A percentile compares a stretch with the other conserved stretches of the same genome.
Conservation (phyloP, 2,888 invertebrate species). For the Odontocolon sp. region DNA sequence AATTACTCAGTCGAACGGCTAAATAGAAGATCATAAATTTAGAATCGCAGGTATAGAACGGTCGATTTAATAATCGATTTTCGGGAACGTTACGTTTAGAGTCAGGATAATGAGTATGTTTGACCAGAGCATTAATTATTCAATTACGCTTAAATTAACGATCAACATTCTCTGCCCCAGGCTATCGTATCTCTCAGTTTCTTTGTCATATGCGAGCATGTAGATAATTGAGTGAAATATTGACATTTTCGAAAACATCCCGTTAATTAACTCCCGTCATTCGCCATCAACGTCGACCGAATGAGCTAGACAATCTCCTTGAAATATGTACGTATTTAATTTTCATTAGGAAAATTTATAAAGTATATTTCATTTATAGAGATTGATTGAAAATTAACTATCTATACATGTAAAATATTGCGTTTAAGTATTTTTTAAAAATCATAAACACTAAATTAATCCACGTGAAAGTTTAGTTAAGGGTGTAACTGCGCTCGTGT, state of each 20-base stretch:
- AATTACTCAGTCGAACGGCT: too few species aligned
- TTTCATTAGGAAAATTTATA: slow-evolving; percentile 22
- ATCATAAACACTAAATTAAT: too few species aligned
- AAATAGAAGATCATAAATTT: too few species aligned
- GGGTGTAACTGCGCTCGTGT: too few species aligned
- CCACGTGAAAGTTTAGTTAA: too few species aligned
- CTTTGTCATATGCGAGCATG: neutral
- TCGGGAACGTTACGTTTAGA: too few species aligned
- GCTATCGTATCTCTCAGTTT: neutral
- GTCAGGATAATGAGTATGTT: too few species aligned
- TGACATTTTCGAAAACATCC: slow-evolving; percentile 20
- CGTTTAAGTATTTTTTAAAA: too few species aligned
- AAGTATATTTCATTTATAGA: too few species aligned
- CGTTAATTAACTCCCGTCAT: slow-evolving; percentile 40
- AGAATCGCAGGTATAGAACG: too few species aligned
- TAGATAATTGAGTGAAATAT: slow-evolving; percentile 19
- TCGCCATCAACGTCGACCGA: slow-evolving; percentile 11
- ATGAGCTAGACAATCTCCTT: neutral
- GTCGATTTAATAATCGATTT: too few species aligned
- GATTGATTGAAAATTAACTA: neutral
- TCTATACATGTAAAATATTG: too few species aligned
- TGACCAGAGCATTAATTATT: neutral
- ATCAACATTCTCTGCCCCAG: neutral
- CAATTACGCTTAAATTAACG: neutral
- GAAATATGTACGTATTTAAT: slow-evolving; percentile 6